Base-by-base conservation (phyloP, 1,140 invertebrate species). In the Bombus huntii region DNA sequence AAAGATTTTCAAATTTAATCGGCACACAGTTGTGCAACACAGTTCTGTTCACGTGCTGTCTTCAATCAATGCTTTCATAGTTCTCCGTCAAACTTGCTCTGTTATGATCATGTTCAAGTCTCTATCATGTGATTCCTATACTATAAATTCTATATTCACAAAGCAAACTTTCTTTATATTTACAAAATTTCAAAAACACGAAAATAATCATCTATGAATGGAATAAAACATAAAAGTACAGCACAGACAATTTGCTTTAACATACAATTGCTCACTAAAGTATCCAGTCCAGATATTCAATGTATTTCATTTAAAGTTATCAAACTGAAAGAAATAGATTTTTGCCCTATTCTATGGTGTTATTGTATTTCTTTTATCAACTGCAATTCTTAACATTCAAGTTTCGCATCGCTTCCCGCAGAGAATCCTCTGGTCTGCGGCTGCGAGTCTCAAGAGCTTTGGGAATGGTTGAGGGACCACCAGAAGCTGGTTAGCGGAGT, bases 391-490 rank as follows among this genome's bases (percentile, higher is more conserved):
- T 80, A 8, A 86, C 9, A 22, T 62, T 39, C 28, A 8, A 57
- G 18, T 47, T 28, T n/a, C 25, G 18, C 12, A 2, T 75, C 1
- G 2, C 1, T 78, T 28, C 89, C 96, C 95, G 47, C 95, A 98
- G 98, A 98, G 91, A 98, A 98, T 95, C 98, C 98, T 59, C 94
- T 98, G 83, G 96, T 97, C 81, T 98, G 98, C 93, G 97, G 97
- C 88, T 98, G 98, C 93, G 97, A 98, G 88, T 97, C 97, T 57
- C 97, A 98, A 95, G 97, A 98, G 90, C 95, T 98, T 25, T 98
- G 98, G 98, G 97, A 97, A 95, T 98, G 98, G 98, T 96, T 98
- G 88, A 96, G 97, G 89, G 97, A 98, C 94, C 98, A 98, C 95
- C 96, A 97, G 87, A 97, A 98, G 93, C 92, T 96, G 88, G 96